A percentile compares a stretch with the other conserved stretches of the same genome.
phyloP scores from a whole-genome alignment of 2,797 vertebrate genomes.

The Nasua narica region DNA sequence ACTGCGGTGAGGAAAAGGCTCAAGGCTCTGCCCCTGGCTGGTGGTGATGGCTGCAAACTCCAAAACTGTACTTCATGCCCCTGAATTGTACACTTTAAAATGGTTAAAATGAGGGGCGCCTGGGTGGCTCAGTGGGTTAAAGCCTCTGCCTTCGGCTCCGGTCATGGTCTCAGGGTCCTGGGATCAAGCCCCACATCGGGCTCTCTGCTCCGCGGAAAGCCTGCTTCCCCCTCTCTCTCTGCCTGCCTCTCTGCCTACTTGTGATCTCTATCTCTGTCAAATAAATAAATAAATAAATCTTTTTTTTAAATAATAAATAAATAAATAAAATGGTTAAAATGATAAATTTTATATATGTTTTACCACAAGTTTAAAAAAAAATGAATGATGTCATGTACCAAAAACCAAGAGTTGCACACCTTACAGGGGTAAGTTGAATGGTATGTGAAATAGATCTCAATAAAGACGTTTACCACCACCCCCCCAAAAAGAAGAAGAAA shows the following conservation, averaged over 20 bases:
- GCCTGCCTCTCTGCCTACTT: too few relatives aligned
- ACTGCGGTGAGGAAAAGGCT: neutral
- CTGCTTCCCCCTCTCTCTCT: too few relatives aligned
- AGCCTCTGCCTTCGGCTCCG: too few relatives aligned
- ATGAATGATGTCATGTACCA: neutral
- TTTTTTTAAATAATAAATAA: too few relatives aligned
- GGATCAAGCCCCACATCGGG: too few relatives aligned
- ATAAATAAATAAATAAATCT: too few relatives aligned
- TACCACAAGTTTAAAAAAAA: conserved; percentile 8
- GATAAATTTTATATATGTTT: neutral
- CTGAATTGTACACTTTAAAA: neutral
- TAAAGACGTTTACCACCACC: neutral
- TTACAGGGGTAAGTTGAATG: neutral
- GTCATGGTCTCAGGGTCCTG: too few relatives aligned
- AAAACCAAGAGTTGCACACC: neutral
- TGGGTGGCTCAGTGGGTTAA: too few relatives aligned
- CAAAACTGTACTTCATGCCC: too few relatives aligned
- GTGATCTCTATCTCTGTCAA: too few relatives aligned
- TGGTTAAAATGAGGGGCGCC: neutral
- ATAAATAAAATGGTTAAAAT: neutral
- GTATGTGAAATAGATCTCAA: neutral
- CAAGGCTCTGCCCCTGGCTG: neutral
- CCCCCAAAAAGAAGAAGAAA: neutral
- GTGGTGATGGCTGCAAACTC: neutral
- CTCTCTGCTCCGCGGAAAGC: too few relatives aligned